Evolutionary conservation across 2,113 vertebrate species (phyloP).

Genomic region (Sakesphorus luctuosus): DNA sequence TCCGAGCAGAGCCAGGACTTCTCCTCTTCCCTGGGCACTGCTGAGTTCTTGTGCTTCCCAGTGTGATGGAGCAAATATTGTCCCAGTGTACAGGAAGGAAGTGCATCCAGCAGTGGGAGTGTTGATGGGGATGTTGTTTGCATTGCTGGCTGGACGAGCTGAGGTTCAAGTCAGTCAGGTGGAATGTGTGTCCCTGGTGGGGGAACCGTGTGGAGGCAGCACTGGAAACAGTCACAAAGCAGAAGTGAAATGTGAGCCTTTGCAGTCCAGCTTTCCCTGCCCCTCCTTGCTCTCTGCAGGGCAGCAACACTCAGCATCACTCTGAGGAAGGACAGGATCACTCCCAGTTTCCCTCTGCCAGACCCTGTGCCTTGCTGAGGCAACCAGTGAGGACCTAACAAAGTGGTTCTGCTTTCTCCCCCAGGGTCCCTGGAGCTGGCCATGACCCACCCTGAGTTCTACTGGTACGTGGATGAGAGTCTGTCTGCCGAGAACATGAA

Average conservation of each 20-base stretch:
- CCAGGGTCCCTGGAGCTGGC: slow-evolving; percentile 92
- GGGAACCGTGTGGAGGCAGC: not conserved
- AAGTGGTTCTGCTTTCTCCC: not conserved
- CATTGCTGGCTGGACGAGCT: not conserved
- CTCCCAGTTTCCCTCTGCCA: not conserved
- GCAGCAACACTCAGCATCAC: not conserved
- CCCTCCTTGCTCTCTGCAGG: not conserved
- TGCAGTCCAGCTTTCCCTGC: not conserved
- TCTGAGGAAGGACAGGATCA: not conserved
- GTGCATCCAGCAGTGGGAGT: not conserved
- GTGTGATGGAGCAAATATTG: not conserved
- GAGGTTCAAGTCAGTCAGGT: not conserved
- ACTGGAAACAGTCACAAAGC: not conserved
- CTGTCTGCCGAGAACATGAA: slow-evolving; percentile 88
- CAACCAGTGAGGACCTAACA: not conserved
- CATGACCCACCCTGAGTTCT: slow-evolving; percentile 97
- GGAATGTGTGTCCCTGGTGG: not conserved
- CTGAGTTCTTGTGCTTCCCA: not conserved
- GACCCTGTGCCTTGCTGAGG: not conserved
- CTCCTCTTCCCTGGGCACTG: not conserved
- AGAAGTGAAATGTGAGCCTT: not conserved
- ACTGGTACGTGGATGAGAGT: slow-evolving; percentile 96
- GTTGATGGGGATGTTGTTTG: not conserved
- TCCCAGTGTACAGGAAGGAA: not conserved
- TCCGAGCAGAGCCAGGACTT: not conserved